Evolutionary conservation across 2,888 invertebrate species (phyloP).

Genomic region (Clostera curtula): DNA sequence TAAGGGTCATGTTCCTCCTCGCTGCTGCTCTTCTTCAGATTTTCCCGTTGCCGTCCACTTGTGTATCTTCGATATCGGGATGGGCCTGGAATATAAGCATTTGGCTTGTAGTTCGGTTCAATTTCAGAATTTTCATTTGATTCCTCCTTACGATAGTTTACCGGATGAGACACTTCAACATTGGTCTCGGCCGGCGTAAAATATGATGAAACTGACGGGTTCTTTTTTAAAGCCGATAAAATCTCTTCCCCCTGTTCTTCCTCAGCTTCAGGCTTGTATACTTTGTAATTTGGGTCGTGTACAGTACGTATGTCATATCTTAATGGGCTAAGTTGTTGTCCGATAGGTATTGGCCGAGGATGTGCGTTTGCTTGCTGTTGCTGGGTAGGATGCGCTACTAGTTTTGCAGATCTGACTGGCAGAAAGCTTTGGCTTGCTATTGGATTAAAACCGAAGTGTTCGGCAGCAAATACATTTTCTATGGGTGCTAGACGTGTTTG

Average conservation of each 20-base stretch:
- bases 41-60: conserved; percentile 57
- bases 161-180: conserved; percentile 59
- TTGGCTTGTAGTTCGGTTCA: conserved; percentile 63
- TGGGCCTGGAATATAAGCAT: conserved; percentile 66
- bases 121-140: conserved; percentile 44
- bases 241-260: conserved; percentile 56
- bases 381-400: conserved; percentile 42
- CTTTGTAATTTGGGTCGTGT: conserved; percentile 66
- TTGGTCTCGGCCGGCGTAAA: conserved; percentile 60
- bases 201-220: conserved; percentile 59
- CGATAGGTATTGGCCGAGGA: conserved; percentile 29
- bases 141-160: conserved; percentile 60
- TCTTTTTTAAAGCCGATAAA: conserved; percentile 58
- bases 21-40: conserved; percentile 44
- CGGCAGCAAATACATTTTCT: conserved; percentile 56
- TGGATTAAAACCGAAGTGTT: conserved; percentile 65
- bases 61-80: conserved; percentile 66
- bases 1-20: conserved; percentile 68
- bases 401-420: conserved; percentile 44
- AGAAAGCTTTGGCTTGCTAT: conserved; percentile 62
- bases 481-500: conserved; percentile 54
- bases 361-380: conserved; percentile 28
- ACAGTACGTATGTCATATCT: conserved; percentile 64
- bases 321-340: conserved; percentile 46
- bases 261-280: conserved; percentile 64